A percentile compares a stretch with the other conserved stretches of the same genome.
Conservation (phyloP, 2,113 vertebrate species). For the Halichoerus grypus region DNA sequence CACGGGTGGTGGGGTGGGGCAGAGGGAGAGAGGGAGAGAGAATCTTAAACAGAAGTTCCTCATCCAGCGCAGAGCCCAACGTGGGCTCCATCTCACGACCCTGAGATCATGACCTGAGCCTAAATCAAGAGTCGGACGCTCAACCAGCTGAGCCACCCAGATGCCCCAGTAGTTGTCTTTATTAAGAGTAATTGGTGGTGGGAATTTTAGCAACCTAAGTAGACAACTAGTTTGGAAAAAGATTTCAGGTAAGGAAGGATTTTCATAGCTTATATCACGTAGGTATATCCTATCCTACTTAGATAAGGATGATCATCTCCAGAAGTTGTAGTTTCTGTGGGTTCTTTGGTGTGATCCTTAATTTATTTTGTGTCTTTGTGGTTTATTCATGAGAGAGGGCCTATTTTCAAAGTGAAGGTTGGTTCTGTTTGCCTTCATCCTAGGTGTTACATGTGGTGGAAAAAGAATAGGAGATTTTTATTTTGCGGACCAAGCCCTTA, state of each 20-base stretch:
- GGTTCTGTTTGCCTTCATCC: neutral
- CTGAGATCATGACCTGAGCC: neutral
- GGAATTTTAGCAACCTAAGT: neutral
- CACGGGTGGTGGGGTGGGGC: neutral
- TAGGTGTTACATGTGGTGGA: neutral
- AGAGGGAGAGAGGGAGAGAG: neutral
- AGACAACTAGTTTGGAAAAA: neutral
- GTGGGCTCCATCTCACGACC: neutral
- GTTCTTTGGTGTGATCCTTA: neutral
- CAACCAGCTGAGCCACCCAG: neutral
- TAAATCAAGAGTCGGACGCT: neutral
- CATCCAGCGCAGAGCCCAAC: neutral
- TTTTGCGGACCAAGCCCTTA: neutral
- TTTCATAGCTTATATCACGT: neutral
- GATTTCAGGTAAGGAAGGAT: neutral
- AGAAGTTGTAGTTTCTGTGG: neutral
- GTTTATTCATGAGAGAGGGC: neutral
- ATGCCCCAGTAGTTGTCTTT: neutral
- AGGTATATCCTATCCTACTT: neutral
- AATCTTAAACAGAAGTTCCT: neutral
- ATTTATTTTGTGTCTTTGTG: neutral
- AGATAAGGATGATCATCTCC: neutral
- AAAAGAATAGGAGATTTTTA: neutral
- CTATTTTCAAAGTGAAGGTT: slow-evolving; percentile 13
- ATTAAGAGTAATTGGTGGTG: neutral